A percentile compares a stretch with the other conserved stretches of the same genome.
These are phyloP conservation scores for Brachymystax lenok DNA, from an alignment of 2,797 vertebrate genomes.

Conservation along the genomic window DNA sequence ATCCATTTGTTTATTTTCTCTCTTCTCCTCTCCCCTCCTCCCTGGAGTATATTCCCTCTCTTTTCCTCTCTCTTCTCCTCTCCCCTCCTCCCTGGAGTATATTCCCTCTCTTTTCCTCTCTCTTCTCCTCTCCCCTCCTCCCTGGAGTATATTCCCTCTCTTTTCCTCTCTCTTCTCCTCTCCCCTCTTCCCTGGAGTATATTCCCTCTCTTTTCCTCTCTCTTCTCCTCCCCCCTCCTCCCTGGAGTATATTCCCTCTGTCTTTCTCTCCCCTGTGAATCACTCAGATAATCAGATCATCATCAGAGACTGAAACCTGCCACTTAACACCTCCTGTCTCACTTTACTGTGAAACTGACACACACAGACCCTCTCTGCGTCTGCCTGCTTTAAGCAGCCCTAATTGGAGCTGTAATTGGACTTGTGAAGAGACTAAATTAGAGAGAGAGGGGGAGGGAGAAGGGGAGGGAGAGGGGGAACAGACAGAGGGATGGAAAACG, in stretches of 20 bases:
- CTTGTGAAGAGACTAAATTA: slow-evolving; percentile 55
- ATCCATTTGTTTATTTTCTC: slow-evolving; percentile 63
- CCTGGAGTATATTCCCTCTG: not conserved
- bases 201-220: no score
- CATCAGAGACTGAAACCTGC: slow-evolving; percentile 61
- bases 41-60: no score
- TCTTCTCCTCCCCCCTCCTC: slow-evolving; percentile 6
- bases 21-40: not conserved
- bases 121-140: no score
- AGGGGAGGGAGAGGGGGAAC: no score
- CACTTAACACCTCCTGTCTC: slow-evolving; percentile 59
- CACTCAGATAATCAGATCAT: slow-evolving; percentile 58
- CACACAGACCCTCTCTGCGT: slow-evolving; percentile 31
- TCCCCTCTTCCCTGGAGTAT: no score
- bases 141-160: no score
- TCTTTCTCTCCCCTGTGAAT: slow-evolving; percentile 52
- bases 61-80: no score
- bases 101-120: slow-evolving; percentile 1
- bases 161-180: no score
- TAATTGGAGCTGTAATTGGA: slow-evolving; percentile 65
- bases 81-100: slow-evolving; percentile 18
- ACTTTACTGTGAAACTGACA: slow-evolving; percentile 35
- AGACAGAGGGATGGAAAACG: slow-evolving; percentile 17
- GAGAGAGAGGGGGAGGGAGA: slow-evolving; percentile 15
- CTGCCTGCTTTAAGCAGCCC: slow-evolving; percentile 44